Base-by-base conservation (phyloP, 2,888 invertebrate genomes). In the Bellardia bayeri region DNA sequence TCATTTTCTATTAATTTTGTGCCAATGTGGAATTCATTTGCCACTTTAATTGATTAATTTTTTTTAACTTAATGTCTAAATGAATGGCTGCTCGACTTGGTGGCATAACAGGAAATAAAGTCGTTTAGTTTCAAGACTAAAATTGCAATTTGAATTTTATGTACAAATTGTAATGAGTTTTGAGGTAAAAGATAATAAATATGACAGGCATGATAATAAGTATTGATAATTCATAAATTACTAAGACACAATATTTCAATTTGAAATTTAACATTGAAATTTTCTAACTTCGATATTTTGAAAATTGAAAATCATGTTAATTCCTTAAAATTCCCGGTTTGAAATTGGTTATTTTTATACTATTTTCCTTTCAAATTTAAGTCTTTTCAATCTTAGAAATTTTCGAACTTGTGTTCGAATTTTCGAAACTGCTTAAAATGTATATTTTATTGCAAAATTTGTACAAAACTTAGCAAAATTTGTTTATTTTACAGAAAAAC, bases 21-120 rank as follows among this genome's bases (percentile, higher is more conserved):
- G 78, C 78, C 83, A 83, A 75, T 83, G 79, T 68, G 45, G 63
- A 82, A 84, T 82, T 82, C 66, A 79, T 86, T 72, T 82, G 68
- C 45, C 72, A 78, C 13, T 45, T 84, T 84, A 87, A 87, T 84
- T 81, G 80, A 81, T 86, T 71, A 40, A 64, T 63, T 58, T 61
- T 75, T 40, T 63, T 66, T 23, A 23, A 61, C 45, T 56, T 82
- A 66, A 82, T 82, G 74, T 66, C 64, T 33, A 16, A 16, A 69
- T 16, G 33, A 33, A 33, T 54, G 37, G 42, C 11, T 30, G 5
- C 63, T 75, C 63, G 49, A 40, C 61, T 45, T 45, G 45, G 3
- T 45, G 45, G 45, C 45, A 45, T 61, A 83, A 78, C 83, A 78
- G 83, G 83, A 83, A 83, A 78, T 83, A 64, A 83, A 64, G 45